A percentile compares a stretch with the other conserved stretches of the same genome.
These are phyloP conservation scores for Syrmaticus mikado DNA, from an alignment of 2,113 vertebrate species.

Conservation along the genomic window DNA sequence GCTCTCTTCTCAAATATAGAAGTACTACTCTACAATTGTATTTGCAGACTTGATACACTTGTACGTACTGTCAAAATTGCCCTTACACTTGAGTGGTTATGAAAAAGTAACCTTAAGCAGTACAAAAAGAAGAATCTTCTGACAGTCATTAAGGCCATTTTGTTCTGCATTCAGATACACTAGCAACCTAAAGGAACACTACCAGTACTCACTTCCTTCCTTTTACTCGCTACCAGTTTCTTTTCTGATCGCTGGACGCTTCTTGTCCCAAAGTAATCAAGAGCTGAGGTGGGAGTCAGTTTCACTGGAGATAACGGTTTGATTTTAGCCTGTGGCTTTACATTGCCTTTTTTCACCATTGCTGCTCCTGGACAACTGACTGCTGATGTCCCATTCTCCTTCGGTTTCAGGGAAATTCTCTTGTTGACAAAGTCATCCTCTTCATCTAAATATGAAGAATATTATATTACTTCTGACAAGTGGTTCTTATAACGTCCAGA, in stretches of 20 bases:
- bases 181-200: not conserved
- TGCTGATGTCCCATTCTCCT: slow-evolving; percentile 78
- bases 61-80: not conserved
- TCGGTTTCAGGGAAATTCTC: slow-evolving; percentile 79
- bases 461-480: slow-evolving; percentile 5
- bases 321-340: slow-evolving; percentile 71
- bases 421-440: slow-evolving; percentile 87
- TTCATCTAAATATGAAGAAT: slow-evolving; percentile 83
- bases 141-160: not conserved
- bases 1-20: rapidly evolving
- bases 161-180: not conserved
- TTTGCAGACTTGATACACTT: not conserved
- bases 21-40: not conserved
- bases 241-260: slow-evolving; percentile 88
- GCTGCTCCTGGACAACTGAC: not conserved
- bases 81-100: rapidly evolving
- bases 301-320: slow-evolving; percentile 82
- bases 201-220: slow-evolving; percentile 86
- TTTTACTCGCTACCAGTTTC: slow-evolving; percentile 92
- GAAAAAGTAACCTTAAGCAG: not conserved
- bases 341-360: slow-evolving; percentile 53
- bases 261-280: slow-evolving; percentile 89
- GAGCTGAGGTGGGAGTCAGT: slow-evolving; percentile 84
- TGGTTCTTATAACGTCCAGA: not conserved
- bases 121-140: not conserved